phyloP scores from a whole-genome alignment of 1,140 invertebrate genomes.

The Uloborus diversus region DNA sequence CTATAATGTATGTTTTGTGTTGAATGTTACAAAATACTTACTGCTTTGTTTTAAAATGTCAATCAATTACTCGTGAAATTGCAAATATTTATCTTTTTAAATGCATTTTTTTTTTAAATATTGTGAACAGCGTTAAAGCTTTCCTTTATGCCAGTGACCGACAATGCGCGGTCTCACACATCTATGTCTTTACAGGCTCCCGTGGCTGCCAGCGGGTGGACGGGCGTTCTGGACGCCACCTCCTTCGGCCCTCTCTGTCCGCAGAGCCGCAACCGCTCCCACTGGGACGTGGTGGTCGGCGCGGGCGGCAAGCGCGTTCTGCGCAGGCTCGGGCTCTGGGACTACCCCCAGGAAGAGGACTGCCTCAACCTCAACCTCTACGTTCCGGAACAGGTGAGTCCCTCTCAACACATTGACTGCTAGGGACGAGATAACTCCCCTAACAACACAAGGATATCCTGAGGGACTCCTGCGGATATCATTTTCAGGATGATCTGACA shows the following conservation, averaged over 20 bases:
- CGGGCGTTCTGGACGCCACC: conserved; percentile 27
- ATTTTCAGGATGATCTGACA: too few relatives aligned
- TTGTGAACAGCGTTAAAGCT: not conserved
- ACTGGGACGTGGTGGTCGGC: conserved; percentile 27
- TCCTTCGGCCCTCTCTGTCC: conserved; percentile 28
- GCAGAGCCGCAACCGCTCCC: conserved; percentile 25
- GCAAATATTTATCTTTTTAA: not conserved
- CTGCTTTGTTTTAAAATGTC: not conserved
- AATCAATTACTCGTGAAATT: not conserved
- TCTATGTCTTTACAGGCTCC: conserved; percentile 24
- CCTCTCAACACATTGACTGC: too few relatives aligned
- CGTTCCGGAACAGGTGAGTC: conserved; percentile 59
- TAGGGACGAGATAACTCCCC: too few relatives aligned
- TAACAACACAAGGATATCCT: too few relatives aligned
- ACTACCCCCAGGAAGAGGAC: conserved; percentile 61
- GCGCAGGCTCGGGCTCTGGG: conserved; percentile 1
- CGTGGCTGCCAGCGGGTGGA: conserved; percentile 14
- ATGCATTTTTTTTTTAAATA: not conserved
- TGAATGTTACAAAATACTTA: not conserved
- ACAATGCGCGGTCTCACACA: not conserved
- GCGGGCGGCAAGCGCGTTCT: not conserved
- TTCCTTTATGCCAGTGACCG: not conserved
- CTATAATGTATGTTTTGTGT: not conserved
- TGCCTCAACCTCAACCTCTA: conserved; percentile 64
- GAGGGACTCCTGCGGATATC: too few relatives aligned